Percentiles rank a stretch among this genome's conserved stretches.
phyloP scores from a whole-genome alignment of 2,797 vertebrate genomes.

The Ciconia nigra region DNA sequence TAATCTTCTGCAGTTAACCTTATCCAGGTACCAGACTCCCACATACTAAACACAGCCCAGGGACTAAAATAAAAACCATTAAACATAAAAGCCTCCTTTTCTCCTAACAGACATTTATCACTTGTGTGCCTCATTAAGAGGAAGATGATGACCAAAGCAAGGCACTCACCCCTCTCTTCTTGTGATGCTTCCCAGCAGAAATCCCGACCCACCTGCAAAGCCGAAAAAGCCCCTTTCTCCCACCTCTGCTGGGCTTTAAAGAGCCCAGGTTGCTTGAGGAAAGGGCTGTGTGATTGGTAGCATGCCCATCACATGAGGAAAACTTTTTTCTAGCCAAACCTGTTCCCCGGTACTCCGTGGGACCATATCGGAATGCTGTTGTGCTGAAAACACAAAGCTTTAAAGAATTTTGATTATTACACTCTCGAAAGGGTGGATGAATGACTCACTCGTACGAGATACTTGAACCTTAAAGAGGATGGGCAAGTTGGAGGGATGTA shows the following conservation, averaged over 20 bases:
- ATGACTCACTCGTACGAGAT: constrained; percentile 25
- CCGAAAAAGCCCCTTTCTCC: not conserved
- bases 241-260: constrained; percentile 14
- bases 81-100: not conserved
- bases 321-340: constrained; percentile 63
- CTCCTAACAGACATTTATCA: not conserved
- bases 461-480: constrained; percentile 50
- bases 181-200: not conserved
- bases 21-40: constrained; percentile 6
- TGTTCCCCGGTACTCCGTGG: constrained; percentile 30
- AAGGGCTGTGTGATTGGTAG: constrained; percentile 66
- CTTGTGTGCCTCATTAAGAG: not conserved
- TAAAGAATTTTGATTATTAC: constrained; percentile 48
- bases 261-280: not conserved
- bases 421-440: constrained; percentile 5
- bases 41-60: not conserved
- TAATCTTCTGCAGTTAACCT: constrained; percentile 4
- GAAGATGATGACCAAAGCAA: not conserved
- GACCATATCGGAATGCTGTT: constrained; percentile 45
- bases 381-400: constrained; percentile 25
- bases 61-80: not conserved
- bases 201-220: not conserved
- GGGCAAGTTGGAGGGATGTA: not conserved
- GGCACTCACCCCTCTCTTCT: constrained; percentile 46
- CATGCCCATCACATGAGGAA: constrained; percentile 59